phyloP scores from a whole-genome alignment of 2,113 vertebrate species.

The Onychostoma macrolepis region DNA sequence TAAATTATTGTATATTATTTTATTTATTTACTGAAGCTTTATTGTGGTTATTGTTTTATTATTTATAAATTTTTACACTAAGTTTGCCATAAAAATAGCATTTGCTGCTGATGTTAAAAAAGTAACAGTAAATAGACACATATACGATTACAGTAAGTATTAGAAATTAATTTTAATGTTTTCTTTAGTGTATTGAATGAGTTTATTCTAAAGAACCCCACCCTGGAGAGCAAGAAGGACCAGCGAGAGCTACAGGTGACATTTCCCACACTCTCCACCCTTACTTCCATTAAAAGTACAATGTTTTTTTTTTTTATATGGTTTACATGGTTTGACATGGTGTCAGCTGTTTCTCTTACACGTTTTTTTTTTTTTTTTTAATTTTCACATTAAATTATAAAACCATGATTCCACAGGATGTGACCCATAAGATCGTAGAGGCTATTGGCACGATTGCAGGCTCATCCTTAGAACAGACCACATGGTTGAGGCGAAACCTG shows the following conservation, averaged over 20 bases:
- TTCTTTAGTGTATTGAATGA: slow-evolving; percentile 91
- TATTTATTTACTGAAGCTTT: too few relatives aligned
- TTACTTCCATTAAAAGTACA: neutral
- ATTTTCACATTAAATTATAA: neutral
- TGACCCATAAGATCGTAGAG: slow-evolving; percentile 97
- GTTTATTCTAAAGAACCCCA: slow-evolving; percentile 98
- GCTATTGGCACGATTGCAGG: slow-evolving; percentile 94
- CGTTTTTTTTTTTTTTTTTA: neutral
- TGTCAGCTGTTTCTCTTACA: neutral
- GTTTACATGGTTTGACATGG: neutral
- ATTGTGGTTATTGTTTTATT: neutral
- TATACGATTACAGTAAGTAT: neutral
- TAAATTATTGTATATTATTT: too few relatives aligned
- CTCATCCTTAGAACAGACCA: slow-evolving; percentile 97
- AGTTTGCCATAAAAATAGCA: neutral
- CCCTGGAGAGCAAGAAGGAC: slow-evolving; percentile 96
- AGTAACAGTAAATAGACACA: neutral
- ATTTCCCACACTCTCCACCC: neutral
- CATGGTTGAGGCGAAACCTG: slow-evolving; percentile 94
- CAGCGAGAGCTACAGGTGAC: slow-evolving; percentile 96
- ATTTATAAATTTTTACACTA: neutral
- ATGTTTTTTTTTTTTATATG: neutral
- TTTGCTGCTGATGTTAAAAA: neutral
- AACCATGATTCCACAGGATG: slow-evolving; percentile 78
- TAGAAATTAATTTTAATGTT: slow-evolving; percentile 35